Base-by-base conservation (phyloP, 2,888 invertebrate species). In the Ornithoptera priamus region DNA sequence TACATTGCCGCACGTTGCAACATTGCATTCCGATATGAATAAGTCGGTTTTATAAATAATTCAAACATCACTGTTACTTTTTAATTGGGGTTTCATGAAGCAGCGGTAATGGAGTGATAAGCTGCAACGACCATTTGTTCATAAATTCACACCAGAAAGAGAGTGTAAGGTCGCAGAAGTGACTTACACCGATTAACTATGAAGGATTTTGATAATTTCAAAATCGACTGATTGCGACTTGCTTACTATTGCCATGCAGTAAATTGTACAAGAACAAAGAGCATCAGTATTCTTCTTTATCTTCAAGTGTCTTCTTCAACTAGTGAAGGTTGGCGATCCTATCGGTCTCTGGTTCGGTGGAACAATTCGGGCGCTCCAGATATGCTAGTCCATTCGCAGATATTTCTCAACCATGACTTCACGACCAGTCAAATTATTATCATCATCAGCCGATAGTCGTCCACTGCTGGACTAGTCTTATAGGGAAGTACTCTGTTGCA, bases 201-300 rank as follows among this genome's bases (percentile, higher is more conserved):
- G 60, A 66, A 65, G 30, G 22, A 30, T 66, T 57, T 61, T 50
- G 46, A 18, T 30, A 1, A 30, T 67, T 67, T 18, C 61, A 39
- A 56, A 50, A 67, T 42, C n/a, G 53, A 53, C 53, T 67, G 20
- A 30, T 24, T 56, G 20, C 22, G 36, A 15, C 36, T 18, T 60
- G 4, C 36, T 18, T 36, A 59, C 17, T 22, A 10, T 30, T 60
- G 36, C 18, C 18, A 8, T 36, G 2, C 15, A 3, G 60, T 60
- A 7, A 12, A 24, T 8, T 65, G 39, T 53, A 53, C 6, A n/a
- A 42, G 39, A 30, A 62, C 36, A 36, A n/a, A 62, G 58, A 18
- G 17, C n/a, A n/a, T 58, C 24, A 22, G 3, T 22, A 22, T 22
- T 30, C 30, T 30, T 30, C 30, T 30, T 30, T 5, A 30, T 30